A percentile compares a stretch with the other conserved stretches of the same genome.
These are phyloP conservation scores for Lepidurus apus DNA, from an alignment of 1,140 invertebrate species.

Conservation along the genomic window DNA sequence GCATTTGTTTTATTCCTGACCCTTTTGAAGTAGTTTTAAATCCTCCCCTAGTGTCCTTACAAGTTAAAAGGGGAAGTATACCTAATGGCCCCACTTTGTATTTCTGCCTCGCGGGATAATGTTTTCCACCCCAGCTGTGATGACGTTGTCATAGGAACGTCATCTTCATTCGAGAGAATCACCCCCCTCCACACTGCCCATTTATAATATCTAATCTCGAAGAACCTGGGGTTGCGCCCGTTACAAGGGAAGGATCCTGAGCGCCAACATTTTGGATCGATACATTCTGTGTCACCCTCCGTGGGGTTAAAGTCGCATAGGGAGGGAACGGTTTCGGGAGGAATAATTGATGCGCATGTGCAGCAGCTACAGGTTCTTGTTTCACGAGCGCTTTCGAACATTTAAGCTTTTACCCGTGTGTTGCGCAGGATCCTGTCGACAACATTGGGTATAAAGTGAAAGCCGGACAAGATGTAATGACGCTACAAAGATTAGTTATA, in stretches of 20 bases:
- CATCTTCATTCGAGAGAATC: neutral
- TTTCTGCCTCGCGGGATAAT: neutral
- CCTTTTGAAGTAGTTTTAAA: neutral
- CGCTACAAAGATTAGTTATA: neutral
- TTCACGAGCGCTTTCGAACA: neutral
- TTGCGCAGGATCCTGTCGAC: neutral
- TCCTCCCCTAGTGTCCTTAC: neutral
- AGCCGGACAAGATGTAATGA: neutral
- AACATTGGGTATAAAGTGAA: neutral
- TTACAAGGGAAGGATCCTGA: neutral
- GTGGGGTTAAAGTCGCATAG: neutral
- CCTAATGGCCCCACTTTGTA: neutral
- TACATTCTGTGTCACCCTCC: neutral
- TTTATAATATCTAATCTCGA: conserved; percentile 1
- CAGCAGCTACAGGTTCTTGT: neutral
- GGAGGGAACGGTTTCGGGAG: neutral
- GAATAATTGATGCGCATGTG: neutral
- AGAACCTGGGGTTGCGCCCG: neutral
- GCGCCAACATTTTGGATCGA: neutral
- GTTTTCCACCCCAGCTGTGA: neutral
- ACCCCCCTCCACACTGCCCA: neutral
- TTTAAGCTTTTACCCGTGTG: neutral
- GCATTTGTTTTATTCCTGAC: neutral
- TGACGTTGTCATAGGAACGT: conserved; percentile 1
- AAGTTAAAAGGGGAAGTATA: neutral